Evolutionary conservation across 2,888 invertebrate species (phyloP).

Genomic region (Neria commutata): DNA sequence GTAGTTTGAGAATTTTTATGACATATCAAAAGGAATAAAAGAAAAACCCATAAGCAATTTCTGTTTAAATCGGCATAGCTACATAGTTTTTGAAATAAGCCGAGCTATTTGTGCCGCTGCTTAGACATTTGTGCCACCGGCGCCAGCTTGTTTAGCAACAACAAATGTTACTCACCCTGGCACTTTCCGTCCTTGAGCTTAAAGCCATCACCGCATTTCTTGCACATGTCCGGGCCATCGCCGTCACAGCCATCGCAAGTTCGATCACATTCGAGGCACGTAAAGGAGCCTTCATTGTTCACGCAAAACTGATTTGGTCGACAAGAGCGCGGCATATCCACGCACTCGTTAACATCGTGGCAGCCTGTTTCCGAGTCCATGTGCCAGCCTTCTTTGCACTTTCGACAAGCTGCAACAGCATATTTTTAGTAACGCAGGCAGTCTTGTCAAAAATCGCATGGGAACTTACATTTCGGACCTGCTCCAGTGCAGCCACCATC

Average conservation of each 20-base stretch:
- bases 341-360: constrained; percentile 84
- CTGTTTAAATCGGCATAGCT: neutral
- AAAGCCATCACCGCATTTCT: constrained; percentile 77
- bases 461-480: constrained; percentile 67
- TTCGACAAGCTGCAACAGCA: constrained; percentile 57
- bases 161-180: constrained; percentile 66
- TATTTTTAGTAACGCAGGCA: neutral
- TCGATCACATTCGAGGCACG: constrained; percentile 79
- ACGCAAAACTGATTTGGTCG: constrained; percentile 80
- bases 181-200: constrained; percentile 77
- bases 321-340: constrained; percentile 65
- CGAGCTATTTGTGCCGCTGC: no score
- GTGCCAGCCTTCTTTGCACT: constrained; percentile 74
- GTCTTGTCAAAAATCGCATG: neutral
- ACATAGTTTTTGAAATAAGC: no score
- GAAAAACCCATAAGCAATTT: neutral
- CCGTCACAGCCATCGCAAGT: constrained; percentile 85
- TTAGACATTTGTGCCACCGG: neutral
- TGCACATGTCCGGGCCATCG: constrained; percentile 91
- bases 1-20: constrained; percentile 6
- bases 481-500: constrained; percentile 76
- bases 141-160: neutral
- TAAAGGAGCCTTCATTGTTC: constrained; percentile 84
- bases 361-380: constrained; percentile 80
- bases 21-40: neutral